These are phyloP conservation scores for Ferdinandea cuprea DNA, from an alignment of 2,888 invertebrate species.

Conservation along the genomic window DNA sequence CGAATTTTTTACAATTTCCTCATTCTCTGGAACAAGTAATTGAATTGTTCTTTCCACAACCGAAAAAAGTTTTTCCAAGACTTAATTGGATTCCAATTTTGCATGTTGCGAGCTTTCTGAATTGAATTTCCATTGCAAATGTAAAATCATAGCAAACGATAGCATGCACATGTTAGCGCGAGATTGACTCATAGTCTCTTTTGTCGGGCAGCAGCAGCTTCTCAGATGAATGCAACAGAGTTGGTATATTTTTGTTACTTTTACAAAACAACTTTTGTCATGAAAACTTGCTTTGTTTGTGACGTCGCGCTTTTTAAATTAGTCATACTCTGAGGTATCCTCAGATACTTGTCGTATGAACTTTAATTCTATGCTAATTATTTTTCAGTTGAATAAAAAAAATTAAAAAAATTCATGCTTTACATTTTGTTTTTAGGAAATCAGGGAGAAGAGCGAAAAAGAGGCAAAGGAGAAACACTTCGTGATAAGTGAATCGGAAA, in stretches of 20 bases:
- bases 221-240: not conserved
- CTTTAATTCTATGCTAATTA: not conserved
- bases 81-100: conserved; percentile 46
- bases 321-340: conserved; percentile 33
- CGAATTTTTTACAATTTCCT: conserved; percentile 1
- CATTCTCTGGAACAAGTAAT: not conserved
- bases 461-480: conserved; percentile 86
- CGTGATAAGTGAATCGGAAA: conserved; percentile 81
- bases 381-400: conserved; percentile 3
- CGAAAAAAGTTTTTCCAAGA: conserved; percentile 17
- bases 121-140: conserved; percentile 61
- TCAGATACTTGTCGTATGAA: not conserved
- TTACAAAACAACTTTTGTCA: conserved; percentile 2
- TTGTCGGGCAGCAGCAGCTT: not conserved
- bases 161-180: not conserved
- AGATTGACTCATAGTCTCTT: conserved; percentile 27
- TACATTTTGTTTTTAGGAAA: conserved; percentile 86
- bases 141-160: conserved; percentile 6
- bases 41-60: conserved; percentile 21
- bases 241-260: conserved; percentile 1
- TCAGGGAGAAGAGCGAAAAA: conserved; percentile 88
- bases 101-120: conserved; percentile 32
- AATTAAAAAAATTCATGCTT: not conserved
- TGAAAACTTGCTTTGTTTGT: not conserved
- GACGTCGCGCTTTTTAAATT: not conserved